These are phyloP conservation scores for Ivindomyrus marchei DNA, from an alignment of 2,113 vertebrate species.

Conservation along the genomic window DNA sequence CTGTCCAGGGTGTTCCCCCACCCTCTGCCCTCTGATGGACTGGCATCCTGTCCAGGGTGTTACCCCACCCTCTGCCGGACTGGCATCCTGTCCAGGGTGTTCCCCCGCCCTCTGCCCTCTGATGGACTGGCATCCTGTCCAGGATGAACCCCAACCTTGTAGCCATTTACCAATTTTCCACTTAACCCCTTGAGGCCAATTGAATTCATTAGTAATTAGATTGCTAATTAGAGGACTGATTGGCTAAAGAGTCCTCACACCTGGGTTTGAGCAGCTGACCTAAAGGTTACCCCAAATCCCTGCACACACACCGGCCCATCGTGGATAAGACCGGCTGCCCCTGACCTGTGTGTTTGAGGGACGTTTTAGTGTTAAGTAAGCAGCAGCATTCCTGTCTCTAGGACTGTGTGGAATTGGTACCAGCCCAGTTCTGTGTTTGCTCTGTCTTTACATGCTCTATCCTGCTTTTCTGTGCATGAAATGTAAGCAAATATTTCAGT, in stretches of 20 bases:
- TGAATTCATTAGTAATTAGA: not conserved
- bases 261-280: not conserved
- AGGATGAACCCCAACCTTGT: not conserved
- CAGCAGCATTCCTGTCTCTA: not conserved
- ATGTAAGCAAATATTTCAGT: not conserved
- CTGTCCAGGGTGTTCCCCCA: not conserved
- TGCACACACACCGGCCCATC: not conserved
- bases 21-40: not conserved
- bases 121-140: not conserved
- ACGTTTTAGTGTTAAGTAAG: not conserved
- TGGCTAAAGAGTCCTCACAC: not conserved
- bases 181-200: not conserved
- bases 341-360: not conserved
- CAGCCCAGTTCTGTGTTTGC: not conserved
- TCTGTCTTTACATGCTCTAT: not conserved
- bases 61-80: not conserved
- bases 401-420: not conserved
- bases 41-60: not conserved
- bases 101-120: not conserved
- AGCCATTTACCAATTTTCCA: not conserved
- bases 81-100: not conserved
- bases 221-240: not conserved
- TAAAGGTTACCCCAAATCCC: not conserved
- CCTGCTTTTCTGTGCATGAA: not conserved
- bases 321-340: not conserved